Evolutionary conservation across 2,797 vertebrate genomes (phyloP).

Genomic region (Urosaurus nigricauda): DNA sequence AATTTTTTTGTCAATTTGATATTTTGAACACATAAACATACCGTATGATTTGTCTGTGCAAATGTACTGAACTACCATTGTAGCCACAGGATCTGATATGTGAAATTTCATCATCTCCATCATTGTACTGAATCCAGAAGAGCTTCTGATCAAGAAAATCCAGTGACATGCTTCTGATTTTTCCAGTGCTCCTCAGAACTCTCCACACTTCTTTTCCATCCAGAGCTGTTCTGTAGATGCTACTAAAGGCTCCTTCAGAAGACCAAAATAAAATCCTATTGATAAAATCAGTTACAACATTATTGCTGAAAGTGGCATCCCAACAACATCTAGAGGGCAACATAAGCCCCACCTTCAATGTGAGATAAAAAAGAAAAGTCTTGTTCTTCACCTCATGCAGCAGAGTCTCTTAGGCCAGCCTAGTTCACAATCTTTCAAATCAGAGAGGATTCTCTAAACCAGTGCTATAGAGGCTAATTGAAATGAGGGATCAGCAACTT

Average conservation of each 20-base stretch:
- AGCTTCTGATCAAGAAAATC: conserved; percentile 83
- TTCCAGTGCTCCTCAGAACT: conserved; percentile 79
- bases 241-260: conserved; percentile 79
- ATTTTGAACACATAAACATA: conserved; percentile 74
- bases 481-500: neutral
- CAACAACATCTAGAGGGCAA: neutral
- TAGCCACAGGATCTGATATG: conserved; percentile 88
- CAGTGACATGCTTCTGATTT: conserved; percentile 80
- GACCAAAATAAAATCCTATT: conserved; percentile 92
- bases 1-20: neutral
- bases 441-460: neutral
- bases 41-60: conserved; percentile 79
- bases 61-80: conserved; percentile 78
- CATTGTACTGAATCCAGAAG: conserved; percentile 87
- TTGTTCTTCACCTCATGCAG: neutral
- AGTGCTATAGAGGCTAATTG: neutral
- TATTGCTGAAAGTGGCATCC: neutral
- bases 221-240: conserved; percentile 82
- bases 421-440: neutral
- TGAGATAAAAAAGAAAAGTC: neutral
- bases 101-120: conserved; percentile 61
- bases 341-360: neutral
- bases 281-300: neutral
- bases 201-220: conserved; percentile 71
- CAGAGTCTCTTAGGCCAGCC: neutral